Conservation (phyloP, 2,113 vertebrate species). For the Eupsittula cactorum region DNA sequence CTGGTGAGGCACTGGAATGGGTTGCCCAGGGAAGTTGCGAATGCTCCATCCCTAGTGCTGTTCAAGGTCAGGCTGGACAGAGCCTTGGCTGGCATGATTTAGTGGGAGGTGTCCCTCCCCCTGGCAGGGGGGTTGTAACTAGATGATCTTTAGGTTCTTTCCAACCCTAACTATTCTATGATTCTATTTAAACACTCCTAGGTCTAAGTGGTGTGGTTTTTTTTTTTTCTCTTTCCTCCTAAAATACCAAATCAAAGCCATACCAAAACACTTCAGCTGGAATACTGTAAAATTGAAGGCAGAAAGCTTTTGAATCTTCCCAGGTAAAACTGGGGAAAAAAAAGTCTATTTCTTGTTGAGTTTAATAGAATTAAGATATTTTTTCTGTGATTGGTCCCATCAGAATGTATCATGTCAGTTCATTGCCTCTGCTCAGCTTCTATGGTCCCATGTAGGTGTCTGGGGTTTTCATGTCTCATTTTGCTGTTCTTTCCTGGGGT, state of each 20-base stretch:
- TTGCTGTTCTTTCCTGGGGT: background rate
- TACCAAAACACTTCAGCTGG: background rate
- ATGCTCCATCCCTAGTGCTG: too few relatives aligned
- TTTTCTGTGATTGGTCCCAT: background rate
- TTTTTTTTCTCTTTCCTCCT: background rate
- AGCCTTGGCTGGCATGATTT: too few relatives aligned
- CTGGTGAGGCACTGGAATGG: too few relatives aligned
- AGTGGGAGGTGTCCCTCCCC: too few relatives aligned
- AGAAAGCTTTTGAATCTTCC: background rate
- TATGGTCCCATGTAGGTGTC: rapidly evolving
- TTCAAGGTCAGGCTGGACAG: too few relatives aligned
- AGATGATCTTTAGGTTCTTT: too few relatives aligned
- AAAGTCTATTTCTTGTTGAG: background rate
- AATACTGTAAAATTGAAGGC: background rate
- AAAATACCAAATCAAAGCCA: background rate
- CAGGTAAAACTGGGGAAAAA: background rate
- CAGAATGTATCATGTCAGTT: background rate
- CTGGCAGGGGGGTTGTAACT: too few relatives aligned
- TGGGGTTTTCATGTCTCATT: background rate
- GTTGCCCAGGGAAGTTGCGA: too few relatives aligned
- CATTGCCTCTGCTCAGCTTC: background rate
- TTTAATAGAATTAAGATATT: background rate
- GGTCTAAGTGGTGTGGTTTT: background rate
- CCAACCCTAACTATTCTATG: too few relatives aligned
- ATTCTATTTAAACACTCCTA: background rate